These are phyloP conservation scores for Saccostrea cuccullata DNA, from an alignment of 1,140 invertebrate species.

Conservation along the genomic window DNA sequence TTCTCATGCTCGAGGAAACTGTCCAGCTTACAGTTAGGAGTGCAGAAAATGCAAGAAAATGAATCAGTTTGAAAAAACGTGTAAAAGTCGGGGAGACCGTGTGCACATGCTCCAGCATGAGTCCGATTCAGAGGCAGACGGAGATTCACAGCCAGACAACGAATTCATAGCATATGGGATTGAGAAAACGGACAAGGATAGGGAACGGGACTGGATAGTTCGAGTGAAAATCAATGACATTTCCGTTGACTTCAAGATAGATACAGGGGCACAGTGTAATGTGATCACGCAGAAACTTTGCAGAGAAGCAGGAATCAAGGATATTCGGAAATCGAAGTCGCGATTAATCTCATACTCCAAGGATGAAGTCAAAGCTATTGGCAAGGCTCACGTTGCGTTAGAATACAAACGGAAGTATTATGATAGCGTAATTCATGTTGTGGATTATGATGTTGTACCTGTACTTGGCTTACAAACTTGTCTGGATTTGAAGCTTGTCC, in stretches of 20 bases:
- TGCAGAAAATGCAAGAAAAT: background rate
- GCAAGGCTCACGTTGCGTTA: background rate
- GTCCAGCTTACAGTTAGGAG: background rate
- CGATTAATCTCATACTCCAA: too few relatives aligned
- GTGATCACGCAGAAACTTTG: too few relatives aligned
- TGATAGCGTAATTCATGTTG: background rate
- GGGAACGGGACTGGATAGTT: background rate
- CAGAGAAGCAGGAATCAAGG: too few relatives aligned
- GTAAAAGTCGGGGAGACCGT: background rate
- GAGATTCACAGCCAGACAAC: background rate
- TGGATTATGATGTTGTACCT: background rate
- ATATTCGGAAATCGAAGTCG: too few relatives aligned
- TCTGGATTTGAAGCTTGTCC: background rate
- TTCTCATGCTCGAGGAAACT: constrained; percentile 18
- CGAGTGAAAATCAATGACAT: too few relatives aligned
- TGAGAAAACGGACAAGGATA: too few relatives aligned
- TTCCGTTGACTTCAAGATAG: too few relatives aligned
- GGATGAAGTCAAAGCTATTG: background rate
- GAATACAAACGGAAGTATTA: background rate
- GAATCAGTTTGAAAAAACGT: background rate
- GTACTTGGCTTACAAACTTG: background rate
- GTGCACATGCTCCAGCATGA: background rate
- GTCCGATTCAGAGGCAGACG: background rate
- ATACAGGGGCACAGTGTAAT: too few relatives aligned
- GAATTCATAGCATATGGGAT: background rate